Base-by-base conservation (phyloP, 2,888 invertebrate species). In the Diploptera punctata region DNA sequence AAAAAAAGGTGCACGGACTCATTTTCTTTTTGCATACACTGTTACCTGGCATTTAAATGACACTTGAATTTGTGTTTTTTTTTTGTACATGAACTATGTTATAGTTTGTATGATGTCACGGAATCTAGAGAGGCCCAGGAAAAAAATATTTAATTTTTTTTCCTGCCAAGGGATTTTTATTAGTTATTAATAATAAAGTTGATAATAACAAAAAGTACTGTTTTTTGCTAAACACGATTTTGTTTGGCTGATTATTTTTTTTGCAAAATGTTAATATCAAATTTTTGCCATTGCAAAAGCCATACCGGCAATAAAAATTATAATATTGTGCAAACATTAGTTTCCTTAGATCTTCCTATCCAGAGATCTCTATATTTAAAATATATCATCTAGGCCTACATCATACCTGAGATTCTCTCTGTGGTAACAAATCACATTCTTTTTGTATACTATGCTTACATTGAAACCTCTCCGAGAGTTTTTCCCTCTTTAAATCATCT, bases 41-140 rank as follows among this genome's bases (percentile, higher is more conserved):
- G 71, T 71, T 71, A 71, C 71, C 71, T 71, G 71, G 71, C 71
- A 67, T 71, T 67, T 70, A 44, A 71, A n/a, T n/a, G n/a, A n/a
- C n/a, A 31, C 31, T 65, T 47, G 24, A 49, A 65, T 65, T 70
- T 62, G 21, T 65, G 62, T 71, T 43, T 65, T 65, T n/a, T n/a
- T 54, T 65, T 71, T 71, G 71, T 67, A 67, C 43, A 65, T 71
- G 54, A 54, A 52, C 33, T 52, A 31, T 65, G 54, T 67, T 21
- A 33, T 57, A 67, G 54, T 71, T 67, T 29, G 57, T 57, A 65
- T 67, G 18, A 52, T 43, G 62, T 21, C 52, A 54, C 54, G 44
- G 65, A 65, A 47, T 65, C 38, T 54, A 71, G 71, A 67, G 54
- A 67, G 54, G 71, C 54, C 49, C 65, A 71, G 71, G 71, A 54